A percentile compares a stretch with the other conserved stretches of the same genome.
Conservation (phyloP, 2,797 vertebrate genomes). For the Clamator glandarius region DNA sequence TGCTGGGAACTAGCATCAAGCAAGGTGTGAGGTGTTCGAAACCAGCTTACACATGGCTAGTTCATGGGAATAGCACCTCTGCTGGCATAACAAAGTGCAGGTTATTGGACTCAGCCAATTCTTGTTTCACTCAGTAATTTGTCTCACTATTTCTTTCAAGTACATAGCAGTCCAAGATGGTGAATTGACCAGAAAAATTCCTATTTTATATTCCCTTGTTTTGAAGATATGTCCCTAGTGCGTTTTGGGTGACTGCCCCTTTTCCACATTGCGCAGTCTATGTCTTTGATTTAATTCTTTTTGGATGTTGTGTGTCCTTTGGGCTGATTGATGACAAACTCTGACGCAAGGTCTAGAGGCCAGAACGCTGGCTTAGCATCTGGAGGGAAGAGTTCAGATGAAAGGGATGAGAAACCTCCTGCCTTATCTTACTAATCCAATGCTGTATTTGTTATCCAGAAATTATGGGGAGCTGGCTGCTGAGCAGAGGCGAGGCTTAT, state of each 20-base stretch:
- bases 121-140: neutral
- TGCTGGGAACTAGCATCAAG: neutral
- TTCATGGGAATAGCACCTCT: neutral
- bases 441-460: conserved; percentile 42
- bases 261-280: neutral
- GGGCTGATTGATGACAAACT: neutral
- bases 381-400: neutral
- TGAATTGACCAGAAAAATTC: neutral
- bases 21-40: neutral
- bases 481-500: conserved; percentile 40
- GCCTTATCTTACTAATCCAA: conserved; percentile 48
- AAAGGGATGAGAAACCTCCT: conserved; percentile 10
- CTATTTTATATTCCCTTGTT: neutral
- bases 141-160: neutral
- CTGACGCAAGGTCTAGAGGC: neutral
- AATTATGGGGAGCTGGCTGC: conserved; percentile 46
- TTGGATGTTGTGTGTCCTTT: neutral
- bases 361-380: neutral
- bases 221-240: neutral
- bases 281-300: neutral
- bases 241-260: neutral
- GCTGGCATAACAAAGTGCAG: neutral
- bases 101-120: neutral
- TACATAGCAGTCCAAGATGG: accelerated
- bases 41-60: neutral